Base-by-base conservation (phyloP, 2,113 vertebrate species). In the Chionis minor region DNA sequence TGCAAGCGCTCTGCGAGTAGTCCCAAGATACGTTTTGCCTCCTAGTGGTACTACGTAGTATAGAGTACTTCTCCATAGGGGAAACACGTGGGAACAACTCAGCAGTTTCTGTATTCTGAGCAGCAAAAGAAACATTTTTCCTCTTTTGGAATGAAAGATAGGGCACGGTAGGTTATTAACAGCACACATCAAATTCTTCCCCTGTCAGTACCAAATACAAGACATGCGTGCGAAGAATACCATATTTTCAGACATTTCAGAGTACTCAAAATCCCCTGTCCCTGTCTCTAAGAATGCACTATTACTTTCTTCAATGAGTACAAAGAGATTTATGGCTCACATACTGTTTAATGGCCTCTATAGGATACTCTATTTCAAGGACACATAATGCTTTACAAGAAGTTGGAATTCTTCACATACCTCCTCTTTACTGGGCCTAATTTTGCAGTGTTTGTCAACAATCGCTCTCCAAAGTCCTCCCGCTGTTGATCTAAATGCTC, bases 371-470 rank as follows among this genome's bases (percentile, higher is more conserved):
- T 83, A 44, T 90, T 94, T 88, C 90, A 90, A 86, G 74, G 58
- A 58, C 73, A 93, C 5, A 23, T 33, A 63, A 61, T 26, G 33
- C 44, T 79, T 61, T 61, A 61, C 5, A 4, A 88, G 65, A 96
- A 88, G 87, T 95, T 85, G 61, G 71, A 90, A 88, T 93, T 86
- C 79, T 92, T 95, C 62, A 66, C 74, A 62, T 87, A 72, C 33
- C 45, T 95, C 35, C 73, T 70, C 81, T 69, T 14, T 49, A 58
- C 24, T 27, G 49, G 74, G 74, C 51, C 38, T 88, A 62, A 77
- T 94, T 96, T 92, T 86, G 79, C 20, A 30, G 38, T 92, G 51
- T 94, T 96, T 96, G 88, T 94, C 90, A 82, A 94, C 85, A 96
- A n/a, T 30, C 0, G 0, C 65, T 73, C 78, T 95, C 90, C 88